phyloP scores from a whole-genome alignment of 2,797 vertebrate genomes.

The Masticophis lateralis region DNA sequence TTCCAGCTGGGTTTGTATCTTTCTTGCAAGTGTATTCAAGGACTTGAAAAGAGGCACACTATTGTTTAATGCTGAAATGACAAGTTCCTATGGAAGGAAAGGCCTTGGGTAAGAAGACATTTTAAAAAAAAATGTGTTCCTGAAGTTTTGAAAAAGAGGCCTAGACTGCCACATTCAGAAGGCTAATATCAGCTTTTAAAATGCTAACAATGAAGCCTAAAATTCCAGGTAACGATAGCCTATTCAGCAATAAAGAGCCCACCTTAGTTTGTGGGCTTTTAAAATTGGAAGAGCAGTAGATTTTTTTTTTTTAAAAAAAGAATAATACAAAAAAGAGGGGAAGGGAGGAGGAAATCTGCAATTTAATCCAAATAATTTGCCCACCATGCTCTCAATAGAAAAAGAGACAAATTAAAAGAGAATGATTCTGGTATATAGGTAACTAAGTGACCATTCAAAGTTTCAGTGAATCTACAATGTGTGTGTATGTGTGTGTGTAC shows the following conservation, averaged over 20 bases:
- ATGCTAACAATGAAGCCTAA: neutral
- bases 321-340: neutral
- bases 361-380: neutral
- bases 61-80: neutral
- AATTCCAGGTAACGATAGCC: neutral
- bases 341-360: neutral
- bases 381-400: neutral
- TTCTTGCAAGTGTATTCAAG: neutral
- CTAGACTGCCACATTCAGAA: neutral
- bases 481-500: too few relatives aligned
- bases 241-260: neutral
- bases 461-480: neutral
- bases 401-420: neutral
- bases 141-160: neutral
- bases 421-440: neutral
- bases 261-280: neutral
- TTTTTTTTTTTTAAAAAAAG: neutral
- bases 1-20: neutral
- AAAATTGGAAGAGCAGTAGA: neutral
- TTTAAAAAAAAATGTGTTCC: neutral
- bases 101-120: neutral
- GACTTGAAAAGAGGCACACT: neutral
- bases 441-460: neutral
- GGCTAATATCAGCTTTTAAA: neutral
- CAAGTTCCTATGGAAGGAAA: neutral